Percentiles rank a stretch among this genome's conserved stretches.
These are phyloP conservation scores for Channa argus DNA, from an alignment of 2,113 vertebrate species.

Conservation along the genomic window DNA sequence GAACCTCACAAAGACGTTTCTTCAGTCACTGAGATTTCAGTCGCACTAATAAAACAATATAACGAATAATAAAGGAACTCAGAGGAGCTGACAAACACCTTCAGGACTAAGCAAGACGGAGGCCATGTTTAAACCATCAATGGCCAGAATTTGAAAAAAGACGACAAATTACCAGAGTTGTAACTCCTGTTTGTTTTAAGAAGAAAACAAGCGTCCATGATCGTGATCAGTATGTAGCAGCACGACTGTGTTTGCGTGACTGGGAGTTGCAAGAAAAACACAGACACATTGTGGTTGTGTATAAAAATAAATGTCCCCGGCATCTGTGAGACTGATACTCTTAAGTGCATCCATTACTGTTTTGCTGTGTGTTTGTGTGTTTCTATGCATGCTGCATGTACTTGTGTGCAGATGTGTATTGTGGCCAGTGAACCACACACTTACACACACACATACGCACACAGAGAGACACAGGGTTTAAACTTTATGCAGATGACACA, in stretches of 20 bases:
- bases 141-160: not conserved
- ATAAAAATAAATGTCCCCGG: conserved; percentile 36
- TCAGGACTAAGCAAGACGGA: not conserved
- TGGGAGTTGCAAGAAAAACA: not conserved
- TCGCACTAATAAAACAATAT: not conserved
- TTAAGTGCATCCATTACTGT: conserved; percentile 45
- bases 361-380: not conserved
- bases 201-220: too few relatives aligned
- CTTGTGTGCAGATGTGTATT: not conserved
- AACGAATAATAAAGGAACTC: not conserved
- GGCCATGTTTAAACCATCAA: not conserved
- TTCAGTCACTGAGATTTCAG: too few relatives aligned
- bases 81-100: not conserved
- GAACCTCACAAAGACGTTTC: not conserved
- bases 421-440: not conserved
- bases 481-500: not conserved
- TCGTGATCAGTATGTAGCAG: too few relatives aligned
- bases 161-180: too few relatives aligned
- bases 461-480: not conserved
- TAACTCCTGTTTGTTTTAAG: too few relatives aligned
- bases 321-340: conserved; percentile 7
- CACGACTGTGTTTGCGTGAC: conserved; percentile 4
- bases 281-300: not conserved
- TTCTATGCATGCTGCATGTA: not conserved
- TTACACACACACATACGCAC: not conserved